These are phyloP conservation scores for Carapus acus DNA, from an alignment of 2,797 vertebrate genomes.

Conservation along the genomic window DNA sequence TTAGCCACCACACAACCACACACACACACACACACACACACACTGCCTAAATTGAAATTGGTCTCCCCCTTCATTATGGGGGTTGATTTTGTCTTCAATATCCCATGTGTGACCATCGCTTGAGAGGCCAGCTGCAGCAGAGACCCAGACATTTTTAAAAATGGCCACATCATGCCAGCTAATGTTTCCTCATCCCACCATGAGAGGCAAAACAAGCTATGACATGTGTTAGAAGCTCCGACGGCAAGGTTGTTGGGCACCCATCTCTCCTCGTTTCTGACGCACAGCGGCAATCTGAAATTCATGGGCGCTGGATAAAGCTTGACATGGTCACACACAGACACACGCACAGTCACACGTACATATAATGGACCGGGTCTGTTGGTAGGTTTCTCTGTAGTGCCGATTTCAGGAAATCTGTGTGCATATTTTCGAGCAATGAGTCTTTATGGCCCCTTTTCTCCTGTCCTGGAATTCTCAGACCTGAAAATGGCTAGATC, in stretches of 20 bases:
- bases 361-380: slow-evolving; percentile 15
- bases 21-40: too few species aligned
- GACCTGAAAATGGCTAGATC: slow-evolving; percentile 63
- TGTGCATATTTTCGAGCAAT: slow-evolving; percentile 40
- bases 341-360: not conserved
- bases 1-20: slow-evolving; percentile 34
- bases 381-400: slow-evolving; percentile 6
- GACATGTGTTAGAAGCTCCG: slow-evolving; percentile 50
- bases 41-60: slow-evolving; percentile 15
- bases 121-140: slow-evolving; percentile 40
- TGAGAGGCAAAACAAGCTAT: slow-evolving; percentile 51
- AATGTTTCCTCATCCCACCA: slow-evolving; percentile 41
- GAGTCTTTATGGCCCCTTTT: slow-evolving; percentile 33
- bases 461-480: slow-evolving; percentile 52
- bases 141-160: too few species aligned
- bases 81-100: slow-evolving; percentile 10
- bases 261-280: slow-evolving; percentile 46
- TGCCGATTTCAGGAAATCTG: slow-evolving; percentile 29
- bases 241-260: slow-evolving; percentile 53
- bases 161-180: slow-evolving; percentile 33
- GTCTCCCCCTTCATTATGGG: slow-evolving; percentile 37
- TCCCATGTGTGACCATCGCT: slow-evolving; percentile 16
- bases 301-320: slow-evolving; percentile 31
- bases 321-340: slow-evolving; percentile 10
- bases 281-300: slow-evolving; percentile 30